Evolutionary conservation across 2,888 invertebrate species (phyloP), one percentile per base, ranked within the genome.

Genomic region (Salpingus planirostris): DNA sequence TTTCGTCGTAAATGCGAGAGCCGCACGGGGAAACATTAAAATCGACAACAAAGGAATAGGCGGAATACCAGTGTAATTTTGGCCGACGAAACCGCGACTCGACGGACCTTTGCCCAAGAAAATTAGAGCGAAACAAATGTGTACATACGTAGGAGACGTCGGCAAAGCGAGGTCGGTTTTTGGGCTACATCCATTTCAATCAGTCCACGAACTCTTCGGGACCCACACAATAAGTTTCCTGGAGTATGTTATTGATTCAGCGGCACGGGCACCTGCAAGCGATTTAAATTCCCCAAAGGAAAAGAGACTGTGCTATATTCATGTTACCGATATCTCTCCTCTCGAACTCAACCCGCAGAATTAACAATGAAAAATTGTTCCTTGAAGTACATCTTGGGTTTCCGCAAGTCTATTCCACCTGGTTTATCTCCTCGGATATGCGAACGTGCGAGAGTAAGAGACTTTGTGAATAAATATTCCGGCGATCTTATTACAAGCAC

Each of bases 301-400:
- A 21, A 18, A 8, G n/a, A n/a, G 30, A 28, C 27, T 29, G 15
- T 13, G 30, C 27, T 30, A 37, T 29, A 37, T 33, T 30, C 15
- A 29, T 25, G 37, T 29, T 23, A 27, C 27, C 36, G 28, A 36
- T 31, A 36, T 36, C 28, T n/a, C n/a, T n/a, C n/a, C n/a, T n/a
- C n/a, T 36, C 21, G 14, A 27, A 36, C 36, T 31, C 28, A 31
- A 31, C 31, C 23, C 31, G 31, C 13, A 36, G 27, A 33, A 33
- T 37, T 33, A 37, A 37, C 29, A 32, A 36, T 32, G 31, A 33
- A 29, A 36, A 37, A 36, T 29, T 37, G 29, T 15, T 27, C 29
- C 29, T 27, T 21, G 29, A 37, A 31, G 28, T 21, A 26, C 22
- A 33, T 24, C 31, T 27, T 23, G 18, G 29, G 27, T 35, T 26